Base-by-base conservation (phyloP, 2,888 invertebrate species). In the Rhopalosiphum nymphaeae region DNA sequence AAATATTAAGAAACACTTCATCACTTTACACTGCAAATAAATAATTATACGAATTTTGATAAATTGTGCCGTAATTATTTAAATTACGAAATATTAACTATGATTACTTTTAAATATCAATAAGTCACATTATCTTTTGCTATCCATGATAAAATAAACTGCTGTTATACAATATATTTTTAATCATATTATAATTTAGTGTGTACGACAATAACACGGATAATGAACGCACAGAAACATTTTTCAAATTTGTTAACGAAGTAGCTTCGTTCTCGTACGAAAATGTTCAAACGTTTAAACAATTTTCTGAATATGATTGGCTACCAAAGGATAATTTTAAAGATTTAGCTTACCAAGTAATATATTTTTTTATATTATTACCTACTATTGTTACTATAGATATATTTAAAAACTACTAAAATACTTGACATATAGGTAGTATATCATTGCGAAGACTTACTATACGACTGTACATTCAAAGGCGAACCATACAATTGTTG, bases 401-500 rank as follows among this genome's bases (percentile, higher is more conserved):
- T n/a, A 67, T 67, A 67, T n/a, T 67, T n/a, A 67, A 67, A 26
- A 85, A 44, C 29, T 85, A 29, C 16, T 26, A 9, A 5, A 26
- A 85, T 85, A 29, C 3, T 29, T 29, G 0, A 26, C 29, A 11
- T 36, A 44, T 57, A 97, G 97, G 96, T 97, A 89, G 97, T 97
- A 92, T 96, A 96, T 78, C 96, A 96, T 85, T 97, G 97, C 95
- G 97, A 97, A 95, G 96, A 96, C 25, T 95, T 97, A 78, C 96
- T 97, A 94, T 96, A 96, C 67, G 96, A 96, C 53, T 98, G 98
- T 95, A 96, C 96, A 95, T 98, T 97, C 96, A 97, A 97, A 95
- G 97, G 97, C n/a, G 97, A 97, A 95, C 96, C 96, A 0, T 96
- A 97, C 94, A 96, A 96, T 95, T 98, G 98, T 95, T 97, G 97